phyloP scores from a whole-genome alignment of 2,888 invertebrate species.

The Sicus ferrugineus region DNA sequence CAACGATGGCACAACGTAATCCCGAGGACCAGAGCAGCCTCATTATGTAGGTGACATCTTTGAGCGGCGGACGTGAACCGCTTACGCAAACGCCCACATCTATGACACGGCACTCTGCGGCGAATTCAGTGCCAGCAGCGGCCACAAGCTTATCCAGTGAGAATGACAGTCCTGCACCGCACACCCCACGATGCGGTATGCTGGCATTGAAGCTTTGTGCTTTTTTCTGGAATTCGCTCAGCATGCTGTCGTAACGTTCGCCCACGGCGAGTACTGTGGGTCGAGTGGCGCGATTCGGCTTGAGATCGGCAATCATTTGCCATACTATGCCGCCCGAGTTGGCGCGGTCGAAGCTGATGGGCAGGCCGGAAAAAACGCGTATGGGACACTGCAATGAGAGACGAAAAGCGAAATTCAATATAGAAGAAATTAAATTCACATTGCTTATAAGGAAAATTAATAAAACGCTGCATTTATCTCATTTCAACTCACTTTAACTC shows the following conservation, averaged over 20 bases:
- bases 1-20: slow-evolving; percentile 71
- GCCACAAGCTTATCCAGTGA: slow-evolving; percentile 80
- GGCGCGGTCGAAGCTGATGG: slow-evolving; percentile 67
- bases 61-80: slow-evolving; percentile 68
- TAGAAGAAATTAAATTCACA: not conserved
- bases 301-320: slow-evolving; percentile 66
- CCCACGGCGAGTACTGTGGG: slow-evolving; percentile 84
- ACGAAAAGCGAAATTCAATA: not conserved
- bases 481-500: slow-evolving; percentile 71
- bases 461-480: not conserved
- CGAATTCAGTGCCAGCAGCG: slow-evolving; percentile 67
- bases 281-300: slow-evolving; percentile 62
- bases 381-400: slow-evolving; percentile 68
- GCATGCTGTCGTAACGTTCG: slow-evolving; percentile 86
- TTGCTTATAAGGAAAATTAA: not conserved
- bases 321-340: slow-evolving; percentile 70
- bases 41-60: slow-evolving; percentile 67
- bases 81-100: slow-evolving; percentile 77
- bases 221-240: slow-evolving; percentile 72
- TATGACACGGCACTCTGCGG: slow-evolving; percentile 67
- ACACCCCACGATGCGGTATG: slow-evolving; percentile 55
- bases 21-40: slow-evolving; percentile 77
- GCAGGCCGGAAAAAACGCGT: slow-evolving; percentile 63
- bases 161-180: slow-evolving; percentile 85
- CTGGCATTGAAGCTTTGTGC: slow-evolving; percentile 60